Evolutionary conservation across 2,888 invertebrate species (phyloP).

Genomic region (Oscheius sp.): DNA sequence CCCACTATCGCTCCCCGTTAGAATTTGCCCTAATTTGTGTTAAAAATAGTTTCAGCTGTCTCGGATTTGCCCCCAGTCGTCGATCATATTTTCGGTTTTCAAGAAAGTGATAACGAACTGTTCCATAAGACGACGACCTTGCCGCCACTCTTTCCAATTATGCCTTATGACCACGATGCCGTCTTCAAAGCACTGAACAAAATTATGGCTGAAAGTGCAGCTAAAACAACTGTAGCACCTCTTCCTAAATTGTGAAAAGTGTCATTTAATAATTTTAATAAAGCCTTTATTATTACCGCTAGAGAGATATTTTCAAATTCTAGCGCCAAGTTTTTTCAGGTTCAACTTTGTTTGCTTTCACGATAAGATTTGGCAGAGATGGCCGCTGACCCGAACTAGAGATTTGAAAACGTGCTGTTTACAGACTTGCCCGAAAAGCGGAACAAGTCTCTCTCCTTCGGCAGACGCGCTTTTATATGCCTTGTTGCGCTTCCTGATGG

Average conservation of each 20-base stretch:
- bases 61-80: constrained; percentile 30
- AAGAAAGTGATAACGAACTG: constrained; percentile 29
- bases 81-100: constrained; percentile 38
- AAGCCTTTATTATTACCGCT: too few species aligned
- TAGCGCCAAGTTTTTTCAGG: too few species aligned
- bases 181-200: constrained; percentile 24
- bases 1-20: not conserved
- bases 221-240: constrained; percentile 19
- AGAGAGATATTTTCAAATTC: too few species aligned
- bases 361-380: too few species aligned
- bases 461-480: too few species aligned
- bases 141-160: constrained; percentile 32
- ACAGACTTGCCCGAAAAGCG: too few species aligned
- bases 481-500: too few species aligned
- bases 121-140: constrained; percentile 27
- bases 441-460: too few species aligned
- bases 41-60: constrained; percentile 13
- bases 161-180: constrained; percentile 21
- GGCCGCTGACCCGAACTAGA: too few species aligned
- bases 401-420: too few species aligned
- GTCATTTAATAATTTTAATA: too few species aligned
- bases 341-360: too few species aligned
- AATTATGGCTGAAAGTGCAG: not conserved
- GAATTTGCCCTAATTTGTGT: not conserved
- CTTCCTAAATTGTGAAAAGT: constrained; percentile 27